Conservation (phyloP, 1,140 invertebrate species). For the Cyclargus thomasi region DNA sequence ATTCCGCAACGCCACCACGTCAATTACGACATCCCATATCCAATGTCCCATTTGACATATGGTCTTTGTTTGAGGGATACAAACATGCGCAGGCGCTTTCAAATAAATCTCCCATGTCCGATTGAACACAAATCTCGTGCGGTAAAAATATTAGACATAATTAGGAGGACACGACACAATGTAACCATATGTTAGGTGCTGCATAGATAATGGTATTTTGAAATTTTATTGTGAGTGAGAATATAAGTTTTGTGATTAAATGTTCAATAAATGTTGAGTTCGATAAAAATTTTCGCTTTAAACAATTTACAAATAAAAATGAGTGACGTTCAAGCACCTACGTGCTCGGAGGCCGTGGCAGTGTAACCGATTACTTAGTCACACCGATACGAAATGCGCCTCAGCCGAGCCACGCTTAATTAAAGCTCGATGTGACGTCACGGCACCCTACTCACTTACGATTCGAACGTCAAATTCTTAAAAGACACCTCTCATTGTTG, state of each 20-base stretch:
- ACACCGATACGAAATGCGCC: constrained; percentile 60
- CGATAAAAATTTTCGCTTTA: constrained; percentile 9
- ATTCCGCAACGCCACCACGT: constrained; percentile 38
- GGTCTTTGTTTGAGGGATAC: constrained; percentile 36
- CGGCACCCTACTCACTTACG: constrained; percentile 47
- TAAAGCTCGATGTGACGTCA: constrained; percentile 66
- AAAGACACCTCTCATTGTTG: constrained; percentile 49
- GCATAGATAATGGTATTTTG: neutral
- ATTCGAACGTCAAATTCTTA: constrained; percentile 43
- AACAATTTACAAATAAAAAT: constrained; percentile 38
- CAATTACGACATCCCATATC: constrained; percentile 40
- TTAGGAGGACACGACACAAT: neutral
- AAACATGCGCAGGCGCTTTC: constrained; percentile 33
- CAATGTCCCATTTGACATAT: constrained; percentile 43
- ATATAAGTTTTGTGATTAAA: too few relatives aligned
- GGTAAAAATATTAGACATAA: constrained; percentile 11
- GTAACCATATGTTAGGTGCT: neutral
- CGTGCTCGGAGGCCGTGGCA: constrained; percentile 48
- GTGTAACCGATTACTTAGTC: constrained; percentile 64
- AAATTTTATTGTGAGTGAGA: neutral
- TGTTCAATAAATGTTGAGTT: neutral
- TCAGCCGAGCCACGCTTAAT: constrained; percentile 60
- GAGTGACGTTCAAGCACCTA: constrained; percentile 56
- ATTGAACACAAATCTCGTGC: constrained; percentile 5
- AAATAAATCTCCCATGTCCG: constrained; percentile 5